A percentile compares a stretch with the other conserved stretches of the same genome.
These are phyloP conservation scores for Apamea sordens DNA, from an alignment of 2,888 invertebrate genomes.

Conservation along the genomic window DNA sequence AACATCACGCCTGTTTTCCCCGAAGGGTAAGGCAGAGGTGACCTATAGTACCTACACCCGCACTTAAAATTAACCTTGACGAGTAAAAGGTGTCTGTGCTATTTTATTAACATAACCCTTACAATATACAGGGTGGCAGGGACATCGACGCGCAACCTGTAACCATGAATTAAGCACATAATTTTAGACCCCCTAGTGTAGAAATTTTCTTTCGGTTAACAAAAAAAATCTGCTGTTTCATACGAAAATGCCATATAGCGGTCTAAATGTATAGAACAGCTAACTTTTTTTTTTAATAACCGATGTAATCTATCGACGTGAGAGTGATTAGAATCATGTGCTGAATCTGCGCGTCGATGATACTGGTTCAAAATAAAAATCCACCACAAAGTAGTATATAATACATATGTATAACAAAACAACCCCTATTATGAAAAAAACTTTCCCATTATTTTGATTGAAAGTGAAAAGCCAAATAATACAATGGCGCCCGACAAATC, in stretches of 20 bases:
- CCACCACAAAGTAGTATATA: not conserved
- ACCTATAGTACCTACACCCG: not conserved
- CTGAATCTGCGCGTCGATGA: too few relatives aligned
- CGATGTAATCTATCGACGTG: too few relatives aligned
- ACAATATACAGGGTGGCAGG: not conserved
- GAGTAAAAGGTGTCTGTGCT: not conserved
- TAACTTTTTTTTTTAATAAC: too few relatives aligned
- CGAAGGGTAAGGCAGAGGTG: not conserved
- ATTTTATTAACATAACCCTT: not conserved
- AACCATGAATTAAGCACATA: too few relatives aligned
- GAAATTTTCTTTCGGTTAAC: too few relatives aligned
- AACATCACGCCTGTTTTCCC: not conserved
- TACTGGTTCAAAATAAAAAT: not conserved
- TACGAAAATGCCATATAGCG: too few relatives aligned
- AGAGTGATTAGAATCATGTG: too few relatives aligned
- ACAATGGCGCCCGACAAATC: conserved; percentile 20
- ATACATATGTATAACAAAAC: too few relatives aligned
- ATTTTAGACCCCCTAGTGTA: too few relatives aligned
- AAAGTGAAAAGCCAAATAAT: conserved; percentile 25
- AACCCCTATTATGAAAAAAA: conserved; percentile 9
- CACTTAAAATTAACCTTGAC: not conserved
- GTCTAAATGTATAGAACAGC: too few relatives aligned
- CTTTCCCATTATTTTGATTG: conserved; percentile 27
- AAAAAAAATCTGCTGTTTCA: too few relatives aligned
- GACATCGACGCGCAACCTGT: too few relatives aligned